phyloP scores from a whole-genome alignment of 2,797 vertebrate species.

The Cirrhinus mrigala region DNA sequence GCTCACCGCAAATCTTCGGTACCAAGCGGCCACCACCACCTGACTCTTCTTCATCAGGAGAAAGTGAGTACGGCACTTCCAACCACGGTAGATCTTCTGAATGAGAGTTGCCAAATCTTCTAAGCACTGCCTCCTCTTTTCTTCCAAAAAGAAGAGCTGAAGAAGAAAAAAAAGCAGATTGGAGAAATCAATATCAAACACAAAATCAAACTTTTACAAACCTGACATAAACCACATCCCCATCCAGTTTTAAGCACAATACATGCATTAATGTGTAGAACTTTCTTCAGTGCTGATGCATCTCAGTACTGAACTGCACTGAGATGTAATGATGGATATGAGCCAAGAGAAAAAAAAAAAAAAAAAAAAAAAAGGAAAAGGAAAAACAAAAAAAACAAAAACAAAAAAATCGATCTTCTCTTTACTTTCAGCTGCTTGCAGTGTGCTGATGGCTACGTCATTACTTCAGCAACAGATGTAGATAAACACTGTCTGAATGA shows the following conservation, averaged over 20 bases:
- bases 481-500: slow-evolving; percentile 4
- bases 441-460: background rate
- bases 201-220: background rate
- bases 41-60: slow-evolving; percentile 93
- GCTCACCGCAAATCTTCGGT: slow-evolving; percentile 90
- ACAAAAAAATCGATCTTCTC: background rate
- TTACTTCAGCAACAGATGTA: background rate
- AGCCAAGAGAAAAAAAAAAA: background rate
- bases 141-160: slow-evolving; percentile 95
- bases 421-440: slow-evolving; percentile 8
- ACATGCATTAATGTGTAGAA: background rate
- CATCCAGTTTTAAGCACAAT: background rate
- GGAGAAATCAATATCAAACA: background rate
- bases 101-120: slow-evolving; percentile 94
- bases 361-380: no score
- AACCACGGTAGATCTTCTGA: slow-evolving; percentile 96
- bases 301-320: background rate
- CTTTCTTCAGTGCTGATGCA: background rate
- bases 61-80: slow-evolving; percentile 91
- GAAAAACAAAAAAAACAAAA: background rate
- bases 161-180: background rate
- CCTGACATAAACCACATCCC: background rate
- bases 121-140: slow-evolving; percentile 88
- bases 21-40: slow-evolving; percentile 92
- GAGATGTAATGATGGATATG: background rate